These are phyloP conservation scores for Argyrosomus japonicus DNA, from an alignment of 2,113 vertebrate genomes.

Conservation along the genomic window DNA sequence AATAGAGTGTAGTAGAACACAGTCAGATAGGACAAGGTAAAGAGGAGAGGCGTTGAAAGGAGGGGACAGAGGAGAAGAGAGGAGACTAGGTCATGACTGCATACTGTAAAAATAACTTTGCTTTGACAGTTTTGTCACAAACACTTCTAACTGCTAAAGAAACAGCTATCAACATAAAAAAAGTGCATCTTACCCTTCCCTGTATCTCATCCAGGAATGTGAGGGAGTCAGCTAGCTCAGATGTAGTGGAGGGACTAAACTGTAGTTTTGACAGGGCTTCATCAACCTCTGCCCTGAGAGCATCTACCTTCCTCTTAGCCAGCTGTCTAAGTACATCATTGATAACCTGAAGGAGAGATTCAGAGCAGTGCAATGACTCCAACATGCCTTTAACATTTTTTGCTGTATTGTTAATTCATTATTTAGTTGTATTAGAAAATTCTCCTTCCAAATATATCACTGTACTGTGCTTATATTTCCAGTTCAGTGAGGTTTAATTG, in stretches of 20 bases:
- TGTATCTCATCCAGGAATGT: slow-evolving; percentile 89
- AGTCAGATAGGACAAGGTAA: background rate
- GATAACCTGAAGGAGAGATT: slow-evolving; percentile 81
- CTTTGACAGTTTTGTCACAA: background rate
- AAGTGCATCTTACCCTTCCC: slow-evolving; percentile 82
- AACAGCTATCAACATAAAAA: background rate
- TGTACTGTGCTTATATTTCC: background rate
- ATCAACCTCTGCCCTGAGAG: slow-evolving; percentile 84
- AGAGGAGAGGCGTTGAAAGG: background rate
- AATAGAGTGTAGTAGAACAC: background rate
- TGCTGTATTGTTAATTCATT: background rate
- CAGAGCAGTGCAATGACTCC: background rate
- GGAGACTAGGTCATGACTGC: background rate
- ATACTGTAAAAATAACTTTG: background rate
- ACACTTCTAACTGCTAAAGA: background rate
- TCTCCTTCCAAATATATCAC: background rate
- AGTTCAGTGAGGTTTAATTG: background rate
- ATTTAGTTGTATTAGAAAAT: background rate
- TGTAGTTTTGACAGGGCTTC: slow-evolving; percentile 88
- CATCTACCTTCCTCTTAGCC: slow-evolving; percentile 86
- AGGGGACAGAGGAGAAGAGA: background rate
- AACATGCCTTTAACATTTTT: background rate
- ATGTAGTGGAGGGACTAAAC: slow-evolving; percentile 80
- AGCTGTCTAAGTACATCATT: slow-evolving; percentile 83
- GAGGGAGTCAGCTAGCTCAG: slow-evolving; percentile 85